These are phyloP conservation scores for Hemistola chrysoprasaria DNA, from an alignment of 2,888 invertebrate genomes.

Conservation along the genomic window DNA sequence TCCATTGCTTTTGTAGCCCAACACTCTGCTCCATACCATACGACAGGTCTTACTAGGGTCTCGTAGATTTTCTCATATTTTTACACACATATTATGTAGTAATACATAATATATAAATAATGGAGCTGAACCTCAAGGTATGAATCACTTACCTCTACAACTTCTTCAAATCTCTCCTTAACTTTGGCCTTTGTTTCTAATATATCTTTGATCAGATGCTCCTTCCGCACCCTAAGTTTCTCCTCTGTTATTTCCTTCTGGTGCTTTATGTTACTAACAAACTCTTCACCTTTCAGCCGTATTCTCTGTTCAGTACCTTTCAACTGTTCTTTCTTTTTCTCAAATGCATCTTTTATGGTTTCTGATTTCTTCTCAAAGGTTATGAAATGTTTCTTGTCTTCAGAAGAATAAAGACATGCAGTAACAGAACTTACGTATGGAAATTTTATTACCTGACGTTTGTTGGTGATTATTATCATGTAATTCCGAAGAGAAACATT, in stretches of 20 bases:
- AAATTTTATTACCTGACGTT: constrained; percentile 34
- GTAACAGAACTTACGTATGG: constrained; percentile 41
- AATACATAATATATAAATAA: too few species aligned
- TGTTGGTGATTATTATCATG: constrained; percentile 34
- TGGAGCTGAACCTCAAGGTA: too few species aligned
- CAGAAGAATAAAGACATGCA: constrained; percentile 58
- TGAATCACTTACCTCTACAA: constrained; percentile 83
- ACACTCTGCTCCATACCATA: too few species aligned
- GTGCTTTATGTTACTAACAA: constrained; percentile 70
- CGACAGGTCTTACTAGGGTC: too few species aligned
- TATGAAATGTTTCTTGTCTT: constrained; percentile 64
- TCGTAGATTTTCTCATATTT: too few species aligned
- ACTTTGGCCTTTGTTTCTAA: constrained; percentile 87
- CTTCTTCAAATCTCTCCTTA: constrained; percentile 87
- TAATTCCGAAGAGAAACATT: constrained; percentile 40
- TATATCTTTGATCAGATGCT: constrained; percentile 86
- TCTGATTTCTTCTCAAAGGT: constrained; percentile 72
- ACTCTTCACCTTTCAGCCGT: constrained; percentile 62
- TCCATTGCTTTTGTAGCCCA: too few species aligned
- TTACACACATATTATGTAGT: too few species aligned
- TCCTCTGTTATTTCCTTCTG: constrained; percentile 69
- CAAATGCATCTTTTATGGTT: constrained; percentile 80
- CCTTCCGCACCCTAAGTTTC: constrained; percentile 81
- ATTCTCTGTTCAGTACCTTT: constrained; percentile 82
- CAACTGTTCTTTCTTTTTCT: constrained; percentile 83